Evolutionary conservation across 2,113 vertebrate genomes (phyloP), one percentile per base, ranked within the genome.

Genomic region (Clinocottus analis): DNA sequence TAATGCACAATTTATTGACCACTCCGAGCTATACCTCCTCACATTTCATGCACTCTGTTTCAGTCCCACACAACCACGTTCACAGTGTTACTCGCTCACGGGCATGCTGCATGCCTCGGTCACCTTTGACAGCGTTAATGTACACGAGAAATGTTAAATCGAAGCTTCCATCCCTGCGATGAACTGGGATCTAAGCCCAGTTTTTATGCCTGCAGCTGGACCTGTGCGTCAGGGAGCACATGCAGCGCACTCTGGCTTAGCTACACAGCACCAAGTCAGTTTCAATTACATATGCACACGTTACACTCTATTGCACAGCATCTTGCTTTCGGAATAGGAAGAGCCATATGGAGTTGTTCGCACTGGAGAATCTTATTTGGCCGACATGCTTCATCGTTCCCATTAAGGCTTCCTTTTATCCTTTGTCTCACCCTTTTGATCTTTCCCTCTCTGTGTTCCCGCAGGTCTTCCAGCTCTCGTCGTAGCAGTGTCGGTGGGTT

Each of bases 401-500:
- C 47, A 56, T 75, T 51, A 69, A 27, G 10, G 53, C 53, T 60
- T 27, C 29, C 77, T 81, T 77, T 83, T 53, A 75, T 86, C 67
- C 29, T 86, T 75, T 60, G 51, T 78, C 60, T 84, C 56, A 31
- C 25, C n/a, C 65, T 74, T 85, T 81, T 73, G 59, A 82, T 87
- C 75, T 68, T 16, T 61, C 58, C 47, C 51, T 63, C 47, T 35
- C 1, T 79, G 43, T 74, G 19, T 82, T 16, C 73, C 66, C 83
- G 56, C 92, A 94, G 94, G 94, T 91, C 94, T 94, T 69, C 94
- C 97, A 58, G 97, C 97, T 43, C 94, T 99, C 21, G 96, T 99
- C 84, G 97, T 99, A 65, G 97, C 97, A 0, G 97, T 98, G 91
- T 98, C 97, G 0, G 97, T 99, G 0, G 97, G 97, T 85, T 99